A percentile compares a stretch with the other conserved stretches of the same genome.
Conservation (phyloP, 1,140 invertebrate species). For the Hylaeus anthracinus region DNA sequence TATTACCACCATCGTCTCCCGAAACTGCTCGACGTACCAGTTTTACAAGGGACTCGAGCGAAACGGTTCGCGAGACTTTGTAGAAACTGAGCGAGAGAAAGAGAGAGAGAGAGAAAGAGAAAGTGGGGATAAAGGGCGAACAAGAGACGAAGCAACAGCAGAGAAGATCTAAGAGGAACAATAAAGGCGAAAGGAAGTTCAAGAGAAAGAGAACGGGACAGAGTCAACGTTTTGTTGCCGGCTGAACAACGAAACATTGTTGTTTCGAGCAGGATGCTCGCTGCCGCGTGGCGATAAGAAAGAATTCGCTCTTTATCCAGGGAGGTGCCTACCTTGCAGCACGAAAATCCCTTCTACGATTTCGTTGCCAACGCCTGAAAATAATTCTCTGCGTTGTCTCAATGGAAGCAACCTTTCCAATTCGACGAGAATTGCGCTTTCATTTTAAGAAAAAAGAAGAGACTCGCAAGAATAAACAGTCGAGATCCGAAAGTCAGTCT, state of each 20-base stretch:
- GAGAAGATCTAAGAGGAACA: not conserved
- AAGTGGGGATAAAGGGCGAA: not conserved
- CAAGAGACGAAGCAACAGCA: not conserved
- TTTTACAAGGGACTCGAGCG: conserved; percentile 45
- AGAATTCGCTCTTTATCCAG: conserved; percentile 57
- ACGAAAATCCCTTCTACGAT: conserved; percentile 27
- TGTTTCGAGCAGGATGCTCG: conserved; percentile 35
- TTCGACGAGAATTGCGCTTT: not conserved
- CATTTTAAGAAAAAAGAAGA: not conserved
- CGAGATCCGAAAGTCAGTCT: no score
- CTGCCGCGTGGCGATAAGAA: conserved; percentile 60
- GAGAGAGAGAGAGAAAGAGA: not conserved
- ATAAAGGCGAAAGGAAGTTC: not conserved
- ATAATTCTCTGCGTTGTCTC: conserved; percentile 30
- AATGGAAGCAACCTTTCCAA: not conserved
- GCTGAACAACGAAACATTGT: conserved; percentile 54
- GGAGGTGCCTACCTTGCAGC: not conserved
- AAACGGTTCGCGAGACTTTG: conserved; percentile 34
- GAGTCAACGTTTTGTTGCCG: conserved; percentile 40
- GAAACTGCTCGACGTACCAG: conserved; percentile 38
- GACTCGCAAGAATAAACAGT: not conserved
- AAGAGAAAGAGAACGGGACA: not conserved
- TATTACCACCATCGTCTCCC: conserved; percentile 25
- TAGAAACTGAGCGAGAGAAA: conserved; percentile 26
- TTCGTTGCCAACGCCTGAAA: conserved; percentile 28